Base-by-base conservation (phyloP, 2,797 vertebrate genomes). In the Caiman crocodilus region DNA sequence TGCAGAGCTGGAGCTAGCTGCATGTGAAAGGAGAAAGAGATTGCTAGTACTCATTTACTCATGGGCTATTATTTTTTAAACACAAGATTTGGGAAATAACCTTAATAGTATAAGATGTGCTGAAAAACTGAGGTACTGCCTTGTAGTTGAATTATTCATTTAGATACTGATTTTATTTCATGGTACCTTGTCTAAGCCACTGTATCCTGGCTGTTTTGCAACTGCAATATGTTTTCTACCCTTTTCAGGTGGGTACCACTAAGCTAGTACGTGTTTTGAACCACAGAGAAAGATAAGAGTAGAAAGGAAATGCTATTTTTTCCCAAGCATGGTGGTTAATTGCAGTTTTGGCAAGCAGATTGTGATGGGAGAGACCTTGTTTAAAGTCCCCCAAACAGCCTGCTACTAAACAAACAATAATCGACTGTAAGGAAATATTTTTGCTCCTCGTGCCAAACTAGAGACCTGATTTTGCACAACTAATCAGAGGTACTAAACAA, bases 261-360 rank as follows among this genome's bases (percentile, higher is more conserved):
- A 94, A 56, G 42, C 79, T 30, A 76, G 82, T 89, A 96, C 84
- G 89, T 96, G 92, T 84, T 96, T 95, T 95, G 97, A 76, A 94
- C 81, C 77, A 85, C 81, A 82, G 92, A 96, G 23, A 87, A 96
- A 75, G 81, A 85, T 71, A 84, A 63, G 81, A 84, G 82, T 73
- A 78, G 42, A 83, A 90, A 87, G 20, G 2, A 85, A 82, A 90
- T 89, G 35, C 14, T 79, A 55, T 30, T 61, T 50, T 91, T 87
- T 79, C 26, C 61, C 59, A 55, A 59, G 18, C 87, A 77, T 26
- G 71, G 78, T 56, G 57, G 55, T 58, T 94, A 91, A 92, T 82
- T 91, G 67, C 26, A 85, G 13, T 88, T 95, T 93, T 96, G 90
- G 74, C 85, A 95, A 84, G 32, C 84, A 85, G 67, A 35, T 28